Base-by-base conservation (phyloP, 2,113 vertebrate species). In the Tetrao urogallus region DNA sequence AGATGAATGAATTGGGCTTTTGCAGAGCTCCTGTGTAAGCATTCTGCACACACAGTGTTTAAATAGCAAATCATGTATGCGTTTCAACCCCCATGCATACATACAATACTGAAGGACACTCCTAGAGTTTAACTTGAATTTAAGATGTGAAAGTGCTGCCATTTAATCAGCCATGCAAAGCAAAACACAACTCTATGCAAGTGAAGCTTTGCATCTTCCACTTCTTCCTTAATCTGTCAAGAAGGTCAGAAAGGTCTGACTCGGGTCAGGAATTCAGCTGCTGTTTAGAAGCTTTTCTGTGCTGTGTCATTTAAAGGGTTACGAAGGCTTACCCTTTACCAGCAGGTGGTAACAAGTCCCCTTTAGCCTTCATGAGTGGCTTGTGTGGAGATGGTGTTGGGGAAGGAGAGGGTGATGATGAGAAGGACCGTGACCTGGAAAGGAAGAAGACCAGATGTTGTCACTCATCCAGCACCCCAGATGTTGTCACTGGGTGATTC, bases 371-470 rank as follows among this genome's bases (percentile, higher is more conserved):
- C 2, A 89, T 34, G 61, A 98, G 85, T 2, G 98, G 98, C 96
- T 98, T 99, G 83, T 98, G 98, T 11, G 97, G 98, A 48, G 98
- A 98, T 0, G 98, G 99, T 40, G 98, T 98, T 13, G 98, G 98
- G 36, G 99, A 99, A 1, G 98, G 98, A 86, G 99, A 98, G 0
- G 98, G 98, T 12, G 98, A 99, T 1, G 99, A 98, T 27, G 99
- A 99, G 95, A 99, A 99, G 40, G 99, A 99, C 34, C 98, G 97
- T 58, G 99, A 99, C 93, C 99, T 99, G 54, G 73, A 66, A 82
- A 69, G 34, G 66, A 91, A 93, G 30, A 57, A 70, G 38, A 91
- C 47, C 47, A 24, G 47, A 48, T 48, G 47, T 2, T 48, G 47
- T 48, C 47, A 48, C 47, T 48, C 47, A 48, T 48, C 21, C 47